Base-by-base conservation (phyloP, 2,113 vertebrate species). In the Fulmarus glacialis region DNA sequence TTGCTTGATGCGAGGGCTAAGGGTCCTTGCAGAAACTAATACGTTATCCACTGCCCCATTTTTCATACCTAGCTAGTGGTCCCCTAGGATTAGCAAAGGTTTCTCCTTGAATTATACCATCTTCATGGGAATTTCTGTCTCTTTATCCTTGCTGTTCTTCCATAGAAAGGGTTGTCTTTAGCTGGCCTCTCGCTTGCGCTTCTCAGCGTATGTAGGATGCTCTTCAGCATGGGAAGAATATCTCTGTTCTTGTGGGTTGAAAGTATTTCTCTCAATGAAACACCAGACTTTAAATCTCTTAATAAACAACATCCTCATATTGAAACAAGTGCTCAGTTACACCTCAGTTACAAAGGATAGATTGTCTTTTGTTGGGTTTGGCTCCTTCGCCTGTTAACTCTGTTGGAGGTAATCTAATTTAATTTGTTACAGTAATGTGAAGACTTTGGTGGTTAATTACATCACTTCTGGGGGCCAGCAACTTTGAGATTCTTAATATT, bases 111-210 rank as follows among this genome's bases (percentile, higher is more conserved):
- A 81, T 96, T 94, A 77, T 40, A 48, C 67, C 59, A 56, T 92
- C 80, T 97, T 90, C 70, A 68, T 67, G 63, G 64, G 80, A 85
- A 80, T 68, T 95, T 47, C 92, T 93, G 34, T 70, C n/a, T 94
- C 72, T 24, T 95, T 56, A 87, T 91, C 80, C 94, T 87, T 92
- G 63, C 80, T 18, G 9, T 53, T 78, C 84, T 96, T 94, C 42
- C 12, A 24, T 82, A 42, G 22, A 34, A 23, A 7, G 47, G 59
- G 12, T 10, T 84, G 58, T 59, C 45, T 91, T 72, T n/a, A 70
- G 56, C 56, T 74, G 82, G 43, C 30, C 27, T 78, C 20, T 89
- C 79, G 50, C 27, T 60, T 24, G 6, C 92, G 60, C 78, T 82
- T 87, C 19, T 32, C 6, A 5, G 30, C 17, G 26, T 64, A 7